Percentiles rank a stretch among this genome's conserved stretches.
Evolutionary conservation across 1,140 invertebrate species (phyloP).

Genomic region (Apis cerana): DNA sequence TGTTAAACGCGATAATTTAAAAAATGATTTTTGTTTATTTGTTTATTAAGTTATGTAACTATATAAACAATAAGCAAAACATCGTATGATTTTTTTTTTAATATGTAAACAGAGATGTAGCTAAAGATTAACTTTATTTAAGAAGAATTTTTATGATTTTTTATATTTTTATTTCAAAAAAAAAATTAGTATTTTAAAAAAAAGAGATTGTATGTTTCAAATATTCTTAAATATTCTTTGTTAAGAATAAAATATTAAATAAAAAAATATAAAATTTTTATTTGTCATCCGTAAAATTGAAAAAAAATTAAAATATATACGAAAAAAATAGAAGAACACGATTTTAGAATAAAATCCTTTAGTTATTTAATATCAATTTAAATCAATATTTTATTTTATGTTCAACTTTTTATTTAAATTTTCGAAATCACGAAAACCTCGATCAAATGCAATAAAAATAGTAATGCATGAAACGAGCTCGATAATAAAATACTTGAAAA

Average conservation of each 20-base stretch:
- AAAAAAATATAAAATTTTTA: background rate
- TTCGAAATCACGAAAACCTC: background rate
- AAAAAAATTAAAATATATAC: background rate
- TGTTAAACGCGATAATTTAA: no score
- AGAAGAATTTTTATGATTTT: background rate
- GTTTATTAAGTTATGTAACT: no score
- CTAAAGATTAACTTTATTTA: background rate
- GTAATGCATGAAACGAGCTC: background rate
- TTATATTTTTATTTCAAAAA: no score
- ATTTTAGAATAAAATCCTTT: no score
- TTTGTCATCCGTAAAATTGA: background rate
- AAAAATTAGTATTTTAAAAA: background rate
- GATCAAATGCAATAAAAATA: constrained; percentile 11
- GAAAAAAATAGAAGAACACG: background rate
- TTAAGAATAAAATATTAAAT: background rate
- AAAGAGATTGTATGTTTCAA: background rate
- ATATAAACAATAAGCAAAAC: background rate
- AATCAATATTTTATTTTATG: background rate
- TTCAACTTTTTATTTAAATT: background rate
- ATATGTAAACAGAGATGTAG: background rate
- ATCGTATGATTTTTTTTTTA: background rate
- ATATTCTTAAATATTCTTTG: background rate
- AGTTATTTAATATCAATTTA: no score
- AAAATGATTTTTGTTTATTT: no score
- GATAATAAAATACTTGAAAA: background rate